phyloP scores from a whole-genome alignment of 2,888 invertebrate genomes.

The Gisinianus flammeolus region DNA sequence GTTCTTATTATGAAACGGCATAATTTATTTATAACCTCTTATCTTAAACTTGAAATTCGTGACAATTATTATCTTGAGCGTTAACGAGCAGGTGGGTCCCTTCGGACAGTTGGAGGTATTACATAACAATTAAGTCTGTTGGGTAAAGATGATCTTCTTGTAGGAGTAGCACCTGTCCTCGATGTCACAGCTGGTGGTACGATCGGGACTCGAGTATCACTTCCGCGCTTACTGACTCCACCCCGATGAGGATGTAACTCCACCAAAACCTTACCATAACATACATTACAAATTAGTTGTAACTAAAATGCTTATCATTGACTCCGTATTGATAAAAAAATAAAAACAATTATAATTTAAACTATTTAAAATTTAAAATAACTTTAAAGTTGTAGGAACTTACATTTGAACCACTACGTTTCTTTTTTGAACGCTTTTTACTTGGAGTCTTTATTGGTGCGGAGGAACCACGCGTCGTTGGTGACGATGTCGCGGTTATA shows the following conservation, averaged over 20 bases:
- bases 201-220: constrained; percentile 21
- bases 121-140: constrained; percentile 35
- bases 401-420: constrained; percentile 32
- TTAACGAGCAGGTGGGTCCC: constrained; percentile 33
- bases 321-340: neutral
- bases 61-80: too few relatives aligned
- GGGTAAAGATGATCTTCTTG: constrained; percentile 37
- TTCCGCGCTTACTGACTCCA: constrained; percentile 8
- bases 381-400: too few relatives aligned
- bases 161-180: constrained; percentile 1
- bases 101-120: constrained; percentile 32
- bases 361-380: neutral
- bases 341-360: neutral
- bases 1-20: too few relatives aligned
- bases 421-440: constrained; percentile 31
- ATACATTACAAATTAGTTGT: neutral
- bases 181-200: neutral
- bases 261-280: constrained; percentile 29
- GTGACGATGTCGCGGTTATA: neutral
- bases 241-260: constrained; percentile 35
- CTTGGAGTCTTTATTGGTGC: constrained; percentile 1
- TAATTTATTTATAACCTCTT: too few relatives aligned
- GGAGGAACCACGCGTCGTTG: constrained; percentile 9
- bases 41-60: too few relatives aligned
- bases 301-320: neutral